Conservation (phyloP, 2,113 vertebrate species). For the Caracal caracal region DNA sequence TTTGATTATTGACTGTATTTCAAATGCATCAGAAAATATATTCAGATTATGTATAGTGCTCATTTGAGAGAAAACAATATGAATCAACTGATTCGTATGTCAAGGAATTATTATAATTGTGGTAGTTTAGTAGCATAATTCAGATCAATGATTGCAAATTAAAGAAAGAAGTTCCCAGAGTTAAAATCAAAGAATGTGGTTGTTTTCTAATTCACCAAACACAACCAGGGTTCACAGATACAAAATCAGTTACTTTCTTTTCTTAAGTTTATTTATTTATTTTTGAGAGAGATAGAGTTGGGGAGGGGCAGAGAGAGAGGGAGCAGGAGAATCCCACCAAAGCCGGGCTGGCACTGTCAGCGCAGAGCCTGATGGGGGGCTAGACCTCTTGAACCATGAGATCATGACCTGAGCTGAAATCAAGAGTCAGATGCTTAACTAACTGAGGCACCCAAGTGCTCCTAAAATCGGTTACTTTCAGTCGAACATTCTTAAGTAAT, state of each 20-base stretch:
- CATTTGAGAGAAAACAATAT: neutral
- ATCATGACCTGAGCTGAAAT: no score
- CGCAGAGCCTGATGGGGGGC: no score
- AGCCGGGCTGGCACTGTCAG: no score
- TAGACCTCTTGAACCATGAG: no score
- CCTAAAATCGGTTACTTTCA: neutral
- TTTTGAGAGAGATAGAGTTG: no score
- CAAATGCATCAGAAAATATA: conserved; percentile 18
- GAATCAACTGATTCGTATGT: neutral
- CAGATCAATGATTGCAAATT: neutral
- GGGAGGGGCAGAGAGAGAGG: no score
- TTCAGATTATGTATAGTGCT: neutral
- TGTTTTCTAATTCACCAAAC: neutral
- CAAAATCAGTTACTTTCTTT: neutral
- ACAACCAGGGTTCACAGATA: neutral
- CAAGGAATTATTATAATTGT: neutral
- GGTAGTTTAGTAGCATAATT: neutral
- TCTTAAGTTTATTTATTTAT: no score
- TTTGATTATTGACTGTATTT: conserved; percentile 5
- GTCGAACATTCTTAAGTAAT: neutral
- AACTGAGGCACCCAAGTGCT: no score
- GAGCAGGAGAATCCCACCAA: no score
- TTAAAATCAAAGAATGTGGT: neutral
- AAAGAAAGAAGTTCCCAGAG: neutral
- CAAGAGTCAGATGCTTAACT: no score